phyloP scores from a whole-genome alignment of 2,113 vertebrate genomes.

The Ceyx melanurus region DNA sequence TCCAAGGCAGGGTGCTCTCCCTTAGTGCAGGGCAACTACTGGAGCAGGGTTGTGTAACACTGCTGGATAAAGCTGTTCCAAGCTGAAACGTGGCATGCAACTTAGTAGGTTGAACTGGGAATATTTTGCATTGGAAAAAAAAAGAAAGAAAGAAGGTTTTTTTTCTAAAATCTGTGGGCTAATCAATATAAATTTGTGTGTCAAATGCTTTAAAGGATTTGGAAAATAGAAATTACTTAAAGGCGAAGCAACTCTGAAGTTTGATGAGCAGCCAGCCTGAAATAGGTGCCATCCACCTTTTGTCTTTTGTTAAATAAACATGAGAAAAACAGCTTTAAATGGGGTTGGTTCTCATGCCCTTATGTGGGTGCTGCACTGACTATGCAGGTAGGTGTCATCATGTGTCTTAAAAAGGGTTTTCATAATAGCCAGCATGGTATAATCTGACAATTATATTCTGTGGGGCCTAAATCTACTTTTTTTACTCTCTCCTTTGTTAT shows the following conservation, averaged over 20 bases:
- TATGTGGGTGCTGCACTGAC: not conserved
- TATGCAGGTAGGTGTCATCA: not conserved
- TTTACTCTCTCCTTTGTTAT: not conserved
- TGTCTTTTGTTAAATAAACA: not conserved
- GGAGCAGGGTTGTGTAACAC: slow-evolving; percentile 7
- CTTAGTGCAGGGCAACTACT: slow-evolving; percentile 45
- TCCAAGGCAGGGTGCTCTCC: slow-evolving; percentile 48
- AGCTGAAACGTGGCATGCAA: slow-evolving; percentile 51
- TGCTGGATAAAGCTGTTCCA: slow-evolving; percentile 32
- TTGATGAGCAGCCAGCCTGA: not conserved
- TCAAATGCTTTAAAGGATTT: not conserved
- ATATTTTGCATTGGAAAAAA: not conserved
- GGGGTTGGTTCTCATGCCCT: not conserved
- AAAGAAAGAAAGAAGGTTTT: not conserved
- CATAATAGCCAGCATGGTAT: not conserved
- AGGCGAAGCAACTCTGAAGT: not conserved
- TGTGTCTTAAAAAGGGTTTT: not conserved
- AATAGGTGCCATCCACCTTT: slow-evolving; percentile 3
- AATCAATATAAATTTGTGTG: not conserved
- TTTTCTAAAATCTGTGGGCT: not conserved
- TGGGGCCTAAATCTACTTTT: slow-evolving; percentile 2
- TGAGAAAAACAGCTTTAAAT: not conserved
- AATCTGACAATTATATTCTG: not conserved
- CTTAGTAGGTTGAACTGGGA: slow-evolving; percentile 18
- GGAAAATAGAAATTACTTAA: not conserved